These are phyloP conservation scores for Microcebus tavaratra DNA, from an alignment of 2,113 vertebrate species.

Conservation along the genomic window DNA sequence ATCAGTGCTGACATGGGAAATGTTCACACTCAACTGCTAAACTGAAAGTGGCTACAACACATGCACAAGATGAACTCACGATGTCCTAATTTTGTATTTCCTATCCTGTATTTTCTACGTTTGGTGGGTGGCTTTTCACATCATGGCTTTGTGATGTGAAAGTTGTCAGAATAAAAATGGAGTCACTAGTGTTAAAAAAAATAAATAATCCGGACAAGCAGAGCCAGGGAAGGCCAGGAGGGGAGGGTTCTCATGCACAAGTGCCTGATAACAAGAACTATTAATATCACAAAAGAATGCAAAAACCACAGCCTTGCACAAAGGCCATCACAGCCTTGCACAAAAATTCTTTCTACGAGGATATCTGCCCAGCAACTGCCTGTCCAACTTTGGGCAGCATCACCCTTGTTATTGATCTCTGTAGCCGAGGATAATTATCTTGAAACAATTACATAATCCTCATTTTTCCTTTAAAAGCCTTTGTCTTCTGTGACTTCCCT, in stretches of 20 bases:
- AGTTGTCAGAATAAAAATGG: not conserved
- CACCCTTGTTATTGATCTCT: not conserved
- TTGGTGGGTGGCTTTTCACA: no score
- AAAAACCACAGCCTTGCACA: not conserved
- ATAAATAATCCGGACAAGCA: not conserved
- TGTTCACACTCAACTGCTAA: accelerated
- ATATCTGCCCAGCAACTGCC: not conserved
- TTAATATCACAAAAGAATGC: not conserved
- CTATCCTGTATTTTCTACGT: not conserved
- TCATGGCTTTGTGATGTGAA: not conserved
- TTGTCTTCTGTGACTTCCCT: not conserved
- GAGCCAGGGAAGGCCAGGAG: not conserved
- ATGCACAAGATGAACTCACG: not conserved
- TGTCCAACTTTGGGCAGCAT: not conserved
- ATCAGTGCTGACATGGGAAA: accelerated
- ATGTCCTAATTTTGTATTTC: not conserved
- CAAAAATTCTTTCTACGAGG: not conserved
- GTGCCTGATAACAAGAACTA: not conserved
- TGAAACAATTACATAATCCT: not conserved
- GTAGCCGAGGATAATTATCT: not conserved
- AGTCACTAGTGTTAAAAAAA: not conserved
- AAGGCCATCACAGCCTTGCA: not conserved
- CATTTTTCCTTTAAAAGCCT: not conserved
- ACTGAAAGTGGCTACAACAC: no score
- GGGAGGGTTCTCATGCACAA: not conserved